Base-by-base conservation (phyloP, 2,888 invertebrate genomes). In the Drosophila mimetica region DNA sequence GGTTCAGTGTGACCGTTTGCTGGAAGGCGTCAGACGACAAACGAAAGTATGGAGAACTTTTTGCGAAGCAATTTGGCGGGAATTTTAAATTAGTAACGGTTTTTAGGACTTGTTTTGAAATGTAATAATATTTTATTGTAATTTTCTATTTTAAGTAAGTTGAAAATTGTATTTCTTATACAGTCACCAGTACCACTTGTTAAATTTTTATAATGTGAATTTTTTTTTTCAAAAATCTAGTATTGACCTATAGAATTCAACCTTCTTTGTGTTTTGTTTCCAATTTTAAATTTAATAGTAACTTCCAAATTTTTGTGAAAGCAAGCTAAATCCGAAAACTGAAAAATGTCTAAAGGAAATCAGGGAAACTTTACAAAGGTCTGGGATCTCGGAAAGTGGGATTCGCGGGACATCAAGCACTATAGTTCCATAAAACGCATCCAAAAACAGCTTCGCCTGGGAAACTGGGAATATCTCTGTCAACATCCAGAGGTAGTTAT, bases 401-500 rank as follows among this genome's bases (percentile, higher is more conserved):
- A 88, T 2, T 69, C 88, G 6, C 22, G 36, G 39, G 84, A 64
- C 5, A 88, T 88, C 16, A 53, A 28, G 25, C 37, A 84, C 14
- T 84, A 84, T 48, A 67, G 22, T 1, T 55, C 54, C 7, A 57
- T 87, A 25, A 42, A 46, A 3, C 54, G 66, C 16, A 88, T 85
- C 18, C 81, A 84, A 39, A 78, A 79, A 36, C 61, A 88, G 18
- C 11, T 85, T 30, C 85, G 85, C 2, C 69, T 54, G 25, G 71
- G 71, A 5, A 88, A 81, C 52, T 85, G 77, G 75, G 20, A 50
- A 0, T 85, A 85, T 25, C 51, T 88, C n/a, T 67, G 60, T 28
- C 53, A 52, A 0, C 84, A 85, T 81, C 84, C 84, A 16, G 84
- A 85, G 75, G 84, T 84, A 32, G 1, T 11, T 9, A 4, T 9